A percentile compares a stretch with the other conserved stretches of the same genome.
phyloP scores from a whole-genome alignment of 1,140 invertebrate genomes.

The Bombus soroeensis region DNA sequence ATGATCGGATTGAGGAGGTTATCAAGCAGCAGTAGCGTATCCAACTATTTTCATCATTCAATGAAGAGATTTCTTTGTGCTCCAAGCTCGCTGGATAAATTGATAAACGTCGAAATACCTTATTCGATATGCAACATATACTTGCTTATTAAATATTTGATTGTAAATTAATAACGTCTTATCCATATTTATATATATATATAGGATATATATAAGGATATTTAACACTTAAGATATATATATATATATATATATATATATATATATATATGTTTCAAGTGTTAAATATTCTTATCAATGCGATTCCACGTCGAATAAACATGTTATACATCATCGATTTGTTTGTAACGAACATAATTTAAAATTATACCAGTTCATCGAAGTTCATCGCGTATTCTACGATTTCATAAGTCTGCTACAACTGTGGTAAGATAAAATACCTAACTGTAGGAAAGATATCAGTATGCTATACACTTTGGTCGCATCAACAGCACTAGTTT shows the following conservation, averaged over 20 bases:
- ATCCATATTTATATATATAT: no score
- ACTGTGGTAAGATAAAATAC: neutral
- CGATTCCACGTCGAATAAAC: no score
- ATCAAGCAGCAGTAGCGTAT: constrained; percentile 4
- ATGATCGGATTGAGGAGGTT: neutral
- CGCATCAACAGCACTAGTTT: neutral
- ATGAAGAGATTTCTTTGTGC: constrained; percentile 22
- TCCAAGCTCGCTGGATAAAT: neutral
- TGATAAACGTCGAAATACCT: neutral
- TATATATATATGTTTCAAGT: no score
- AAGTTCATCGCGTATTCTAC: neutral
- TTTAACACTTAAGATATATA: no score
- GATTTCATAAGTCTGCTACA: neutral
- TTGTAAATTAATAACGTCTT: neutral
- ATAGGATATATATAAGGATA: no score
- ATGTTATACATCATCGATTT: neutral
- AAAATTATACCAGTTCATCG: neutral
- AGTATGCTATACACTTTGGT: neutral
- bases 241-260: no score
- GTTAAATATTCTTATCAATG: neutral
- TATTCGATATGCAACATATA: neutral
- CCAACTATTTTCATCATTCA: constrained; percentile 4
- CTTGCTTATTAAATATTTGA: neutral
- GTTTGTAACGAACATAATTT: neutral
- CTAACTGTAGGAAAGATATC: neutral